Evolutionary conservation across 1,140 invertebrate species (phyloP).

Genomic region (Danaus plexippus): DNA sequence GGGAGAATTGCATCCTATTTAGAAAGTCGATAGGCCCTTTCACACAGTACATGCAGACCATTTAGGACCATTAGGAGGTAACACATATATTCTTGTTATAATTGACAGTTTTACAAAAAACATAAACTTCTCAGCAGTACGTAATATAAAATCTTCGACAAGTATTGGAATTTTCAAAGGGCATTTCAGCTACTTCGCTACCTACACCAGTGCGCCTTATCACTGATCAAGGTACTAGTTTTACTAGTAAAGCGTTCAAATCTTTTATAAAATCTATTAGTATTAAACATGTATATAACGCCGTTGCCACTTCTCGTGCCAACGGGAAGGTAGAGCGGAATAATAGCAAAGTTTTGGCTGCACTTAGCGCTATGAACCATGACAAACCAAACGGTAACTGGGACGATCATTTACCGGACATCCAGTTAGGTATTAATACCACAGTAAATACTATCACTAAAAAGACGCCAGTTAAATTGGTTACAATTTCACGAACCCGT

Average conservation of each 20-base stretch:
- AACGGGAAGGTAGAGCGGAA: slow-evolving; percentile 16
- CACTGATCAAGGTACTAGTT: slow-evolving; percentile 18
- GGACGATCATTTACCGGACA: slow-evolving; percentile 13
- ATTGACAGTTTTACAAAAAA: slow-evolving; percentile 21
- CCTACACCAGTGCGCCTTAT: slow-evolving; percentile 14
- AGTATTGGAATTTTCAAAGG: slow-evolving; percentile 13
- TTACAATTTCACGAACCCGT: no score
- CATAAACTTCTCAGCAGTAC: slow-evolving; percentile 11
- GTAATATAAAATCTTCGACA: slow-evolving; percentile 14
- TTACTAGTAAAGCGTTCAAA: slow-evolving; percentile 20
- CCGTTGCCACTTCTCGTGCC: slow-evolving; percentile 12
- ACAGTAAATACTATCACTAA: slow-evolving; percentile 6
- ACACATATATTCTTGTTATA: slow-evolving; percentile 15
- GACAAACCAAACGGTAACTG: slow-evolving; percentile 1
- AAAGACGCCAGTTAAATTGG: slow-evolving; percentile 5
- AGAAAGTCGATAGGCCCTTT: slow-evolving; percentile 12
- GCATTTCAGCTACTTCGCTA: slow-evolving; percentile 20
- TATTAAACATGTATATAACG: slow-evolving; percentile 18
- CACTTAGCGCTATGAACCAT: slow-evolving; percentile 8
- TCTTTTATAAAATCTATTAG: slow-evolving; percentile 5
- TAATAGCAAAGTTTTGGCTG: slow-evolving; percentile 10
- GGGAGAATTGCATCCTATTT: slow-evolving; percentile 14
- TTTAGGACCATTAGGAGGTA: slow-evolving; percentile 14
- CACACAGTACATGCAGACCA: slow-evolving; percentile 14
- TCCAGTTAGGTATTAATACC: slow-evolving; percentile 15